phyloP scores from a whole-genome alignment of 2,113 vertebrate genomes.

The Dermatemys mawii region DNA sequence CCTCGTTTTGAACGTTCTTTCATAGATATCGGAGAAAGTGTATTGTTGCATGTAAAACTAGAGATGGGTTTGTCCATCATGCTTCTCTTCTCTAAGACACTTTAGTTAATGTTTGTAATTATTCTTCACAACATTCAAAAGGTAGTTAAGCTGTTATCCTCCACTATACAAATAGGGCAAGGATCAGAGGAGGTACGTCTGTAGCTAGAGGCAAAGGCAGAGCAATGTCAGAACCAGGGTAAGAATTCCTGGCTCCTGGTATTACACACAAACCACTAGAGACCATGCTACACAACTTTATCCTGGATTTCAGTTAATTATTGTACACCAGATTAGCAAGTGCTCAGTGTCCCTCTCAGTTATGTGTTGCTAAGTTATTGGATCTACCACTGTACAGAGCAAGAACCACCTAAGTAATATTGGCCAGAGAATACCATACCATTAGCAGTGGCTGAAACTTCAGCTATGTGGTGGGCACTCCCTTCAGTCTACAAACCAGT shows the following conservation, averaged over 20 bases:
- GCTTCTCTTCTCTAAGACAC: neutral
- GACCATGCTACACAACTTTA: neutral
- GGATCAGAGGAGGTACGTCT: neutral
- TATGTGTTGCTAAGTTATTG: neutral
- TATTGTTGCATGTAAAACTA: neutral
- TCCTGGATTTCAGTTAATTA: neutral
- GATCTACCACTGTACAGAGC: neutral
- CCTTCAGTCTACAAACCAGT: neutral
- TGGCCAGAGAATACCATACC: neutral
- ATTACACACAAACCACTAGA: rapidly evolving
- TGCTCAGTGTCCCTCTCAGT: neutral
- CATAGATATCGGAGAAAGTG: neutral
- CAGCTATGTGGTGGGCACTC: neutral
- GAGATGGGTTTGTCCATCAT: neutral
- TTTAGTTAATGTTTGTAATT: neutral
- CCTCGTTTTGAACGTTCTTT: neutral
- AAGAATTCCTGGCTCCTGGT: rapidly evolving
- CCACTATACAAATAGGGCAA: rapidly evolving
- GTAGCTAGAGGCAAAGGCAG: neutral
- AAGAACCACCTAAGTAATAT: neutral
- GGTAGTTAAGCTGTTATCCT: neutral
- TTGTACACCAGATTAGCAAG: neutral
- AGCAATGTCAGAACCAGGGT: rapidly evolving
- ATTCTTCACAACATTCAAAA: neutral
- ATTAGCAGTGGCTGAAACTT: neutral